phyloP scores from a whole-genome alignment of 1,140 invertebrate genomes.

The Nephotettix cincticeps region DNA sequence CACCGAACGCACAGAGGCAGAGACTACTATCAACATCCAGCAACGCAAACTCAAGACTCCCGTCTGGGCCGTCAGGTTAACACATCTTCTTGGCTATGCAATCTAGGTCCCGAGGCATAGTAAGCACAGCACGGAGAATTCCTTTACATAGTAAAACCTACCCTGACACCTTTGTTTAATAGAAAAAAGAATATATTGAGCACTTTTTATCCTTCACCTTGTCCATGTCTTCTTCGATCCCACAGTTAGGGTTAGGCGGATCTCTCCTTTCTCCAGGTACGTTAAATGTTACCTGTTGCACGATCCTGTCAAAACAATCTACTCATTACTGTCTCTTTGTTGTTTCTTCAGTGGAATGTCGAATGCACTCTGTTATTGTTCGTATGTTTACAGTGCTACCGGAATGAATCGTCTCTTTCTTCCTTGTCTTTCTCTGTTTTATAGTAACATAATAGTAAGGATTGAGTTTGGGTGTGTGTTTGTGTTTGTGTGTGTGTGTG shows the following conservation, averaged over 20 bases:
- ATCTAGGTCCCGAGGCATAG: conserved; percentile 28
- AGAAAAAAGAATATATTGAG: neutral
- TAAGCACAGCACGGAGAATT: conserved; percentile 27
- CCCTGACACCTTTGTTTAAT: conserved; percentile 1
- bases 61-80: conserved; percentile 40
- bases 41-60: conserved; percentile 36
- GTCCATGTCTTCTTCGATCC: neutral
- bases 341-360: conserved; percentile 10
- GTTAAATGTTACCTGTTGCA: conserved; percentile 4
- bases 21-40: neutral
- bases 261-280: neutral
- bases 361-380: neutral
- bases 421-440: neutral
- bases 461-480: too few relatives aligned
- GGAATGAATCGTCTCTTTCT: neutral
- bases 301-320: conserved; percentile 2
- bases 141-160: conserved; percentile 7
- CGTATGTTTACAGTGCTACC: neutral
- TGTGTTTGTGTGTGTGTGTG: too few relatives aligned
- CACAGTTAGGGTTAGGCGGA: neutral
- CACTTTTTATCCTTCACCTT: neutral
- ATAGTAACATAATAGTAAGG: neutral
- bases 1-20: conserved; percentile 13
- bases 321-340: conserved; percentile 18
- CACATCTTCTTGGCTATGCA: conserved; percentile 28